Percentiles rank a stretch among this genome's conserved stretches.
phyloP scores from a whole-genome alignment of 2,888 invertebrate species.

The Sicus ferrugineus region DNA sequence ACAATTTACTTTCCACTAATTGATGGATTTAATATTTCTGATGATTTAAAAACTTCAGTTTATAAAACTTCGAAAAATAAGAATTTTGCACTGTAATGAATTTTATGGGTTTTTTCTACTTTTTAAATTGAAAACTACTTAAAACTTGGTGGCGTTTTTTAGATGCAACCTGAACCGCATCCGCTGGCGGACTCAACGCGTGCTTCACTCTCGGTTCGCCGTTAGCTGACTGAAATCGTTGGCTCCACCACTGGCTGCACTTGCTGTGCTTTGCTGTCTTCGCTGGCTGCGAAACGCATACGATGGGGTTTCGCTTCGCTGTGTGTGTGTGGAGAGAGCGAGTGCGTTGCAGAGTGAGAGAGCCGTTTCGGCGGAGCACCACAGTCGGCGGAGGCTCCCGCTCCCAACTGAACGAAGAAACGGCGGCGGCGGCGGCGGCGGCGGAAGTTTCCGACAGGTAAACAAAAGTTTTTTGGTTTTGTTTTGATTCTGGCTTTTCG shows the following conservation, averaged over 20 bases:
- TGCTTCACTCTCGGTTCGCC: conserved; percentile 10
- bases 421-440: background rate
- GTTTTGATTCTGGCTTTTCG: conserved; percentile 15
- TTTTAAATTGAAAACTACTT: too few species aligned
- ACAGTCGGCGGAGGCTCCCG: background rate
- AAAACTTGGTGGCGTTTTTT: too few species aligned
- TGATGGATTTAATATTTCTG: too few species aligned
- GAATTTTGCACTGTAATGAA: too few species aligned
- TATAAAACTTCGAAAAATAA: too few species aligned
- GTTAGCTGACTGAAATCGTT: conserved; percentile 24
- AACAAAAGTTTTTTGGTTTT: conserved; percentile 4
- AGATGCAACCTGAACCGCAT: background rate
- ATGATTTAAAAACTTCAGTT: too few species aligned
- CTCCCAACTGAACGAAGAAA: conserved; percentile 15
- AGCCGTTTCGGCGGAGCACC: background rate
- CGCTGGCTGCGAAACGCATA: too few species aligned
- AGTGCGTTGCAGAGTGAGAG: background rate
- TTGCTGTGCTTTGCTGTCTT: background rate
- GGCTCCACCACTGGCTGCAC: background rate
- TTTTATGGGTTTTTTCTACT: too few species aligned
- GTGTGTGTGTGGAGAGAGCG: background rate
- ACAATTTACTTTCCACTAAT: too few species aligned
- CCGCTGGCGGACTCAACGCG: background rate
- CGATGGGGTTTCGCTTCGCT: too few species aligned
- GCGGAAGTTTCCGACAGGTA: background rate